phyloP scores from a whole-genome alignment of 2,888 invertebrate species.

The Hypercompe scribonia region DNA sequence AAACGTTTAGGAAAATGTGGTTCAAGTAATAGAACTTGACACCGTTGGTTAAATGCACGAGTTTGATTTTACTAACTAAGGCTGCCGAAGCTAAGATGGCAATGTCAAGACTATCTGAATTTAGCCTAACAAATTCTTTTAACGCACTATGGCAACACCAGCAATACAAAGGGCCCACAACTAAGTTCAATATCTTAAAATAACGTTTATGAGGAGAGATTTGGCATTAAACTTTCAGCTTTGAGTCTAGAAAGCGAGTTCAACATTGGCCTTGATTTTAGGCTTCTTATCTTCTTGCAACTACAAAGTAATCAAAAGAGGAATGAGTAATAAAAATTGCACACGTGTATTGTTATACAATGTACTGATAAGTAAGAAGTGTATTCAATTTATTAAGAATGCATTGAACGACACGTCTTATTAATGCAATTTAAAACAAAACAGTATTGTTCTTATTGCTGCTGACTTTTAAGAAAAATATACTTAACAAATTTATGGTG shows the following conservation, averaged over 20 bases:
- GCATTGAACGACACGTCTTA: constrained; percentile 8
- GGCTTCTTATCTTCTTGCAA: constrained; percentile 32
- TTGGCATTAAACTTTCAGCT: not conserved
- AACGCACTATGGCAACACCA: not conserved
- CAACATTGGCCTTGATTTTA: constrained; percentile 1
- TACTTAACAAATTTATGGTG: not conserved
- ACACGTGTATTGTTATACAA: constrained; percentile 42
- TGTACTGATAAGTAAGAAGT: constrained; percentile 13
- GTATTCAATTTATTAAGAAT: constrained; percentile 2
- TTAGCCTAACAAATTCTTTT: not conserved
- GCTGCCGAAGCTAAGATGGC: not conserved
- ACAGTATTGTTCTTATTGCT: constrained; percentile 10
- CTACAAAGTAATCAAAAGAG: constrained; percentile 41
- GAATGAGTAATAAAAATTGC: constrained; percentile 33
- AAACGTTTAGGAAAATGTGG: not conserved
- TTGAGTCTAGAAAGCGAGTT: not conserved
- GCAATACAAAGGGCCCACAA: not conserved
- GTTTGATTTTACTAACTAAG: not conserved
- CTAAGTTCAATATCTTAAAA: not conserved
- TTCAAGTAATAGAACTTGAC: not conserved
- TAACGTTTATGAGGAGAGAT: not conserved
- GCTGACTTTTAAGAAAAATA: not conserved
- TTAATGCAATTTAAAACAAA: constrained; percentile 6
- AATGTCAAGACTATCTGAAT: not conserved
- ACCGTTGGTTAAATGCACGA: not conserved